Conservation (phyloP, 2,797 vertebrate species). For the Pogonophryne albipinna region DNA sequence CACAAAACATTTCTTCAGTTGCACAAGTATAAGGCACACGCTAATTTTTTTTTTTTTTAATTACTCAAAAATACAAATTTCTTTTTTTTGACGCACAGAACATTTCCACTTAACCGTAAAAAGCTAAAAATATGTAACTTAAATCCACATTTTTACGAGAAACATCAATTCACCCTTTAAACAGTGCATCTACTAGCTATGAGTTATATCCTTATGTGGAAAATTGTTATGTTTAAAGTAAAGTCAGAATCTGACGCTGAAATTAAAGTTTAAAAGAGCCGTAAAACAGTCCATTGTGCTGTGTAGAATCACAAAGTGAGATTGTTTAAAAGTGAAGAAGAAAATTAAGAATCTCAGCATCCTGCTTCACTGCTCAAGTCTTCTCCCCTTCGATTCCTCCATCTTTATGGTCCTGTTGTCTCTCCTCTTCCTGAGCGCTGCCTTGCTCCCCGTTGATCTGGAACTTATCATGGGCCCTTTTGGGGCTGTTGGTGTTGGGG, state of each 20-base stretch:
- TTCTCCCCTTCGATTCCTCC: slow-evolving; percentile 80
- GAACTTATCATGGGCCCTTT: slow-evolving; percentile 94
- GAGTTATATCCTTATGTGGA: slow-evolving; percentile 31
- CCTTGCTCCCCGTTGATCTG: slow-evolving; percentile 89
- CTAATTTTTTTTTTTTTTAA: not conserved
- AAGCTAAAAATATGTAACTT: slow-evolving; percentile 19
- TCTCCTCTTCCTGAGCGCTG: slow-evolving; percentile 84
- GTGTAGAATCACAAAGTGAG: slow-evolving; percentile 36
- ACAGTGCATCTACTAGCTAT: slow-evolving; percentile 61
- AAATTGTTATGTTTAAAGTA: slow-evolving; percentile 33
- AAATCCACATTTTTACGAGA: slow-evolving; percentile 23
- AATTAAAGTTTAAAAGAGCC: slow-evolving; percentile 21
- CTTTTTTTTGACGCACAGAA: slow-evolving; percentile 1
- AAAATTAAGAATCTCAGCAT: slow-evolving; percentile 44
- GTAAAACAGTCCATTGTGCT: slow-evolving; percentile 28
- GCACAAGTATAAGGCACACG: slow-evolving; percentile 46
- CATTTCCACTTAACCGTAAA: slow-evolving; percentile 3
- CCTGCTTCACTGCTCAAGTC: slow-evolving; percentile 76
- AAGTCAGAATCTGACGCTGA: slow-evolving; percentile 13
- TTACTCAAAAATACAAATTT: slow-evolving; percentile 13
- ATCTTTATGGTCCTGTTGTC: slow-evolving; percentile 88
- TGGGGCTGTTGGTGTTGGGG: slow-evolving; percentile 82
- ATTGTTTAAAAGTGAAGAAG: slow-evolving; percentile 23
- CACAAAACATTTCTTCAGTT: slow-evolving; percentile 7
- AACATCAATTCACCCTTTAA: slow-evolving; percentile 47